These are phyloP conservation scores for Drosophila atripex DNA, from an alignment of 2,888 invertebrate species.

Conservation along the genomic window DNA sequence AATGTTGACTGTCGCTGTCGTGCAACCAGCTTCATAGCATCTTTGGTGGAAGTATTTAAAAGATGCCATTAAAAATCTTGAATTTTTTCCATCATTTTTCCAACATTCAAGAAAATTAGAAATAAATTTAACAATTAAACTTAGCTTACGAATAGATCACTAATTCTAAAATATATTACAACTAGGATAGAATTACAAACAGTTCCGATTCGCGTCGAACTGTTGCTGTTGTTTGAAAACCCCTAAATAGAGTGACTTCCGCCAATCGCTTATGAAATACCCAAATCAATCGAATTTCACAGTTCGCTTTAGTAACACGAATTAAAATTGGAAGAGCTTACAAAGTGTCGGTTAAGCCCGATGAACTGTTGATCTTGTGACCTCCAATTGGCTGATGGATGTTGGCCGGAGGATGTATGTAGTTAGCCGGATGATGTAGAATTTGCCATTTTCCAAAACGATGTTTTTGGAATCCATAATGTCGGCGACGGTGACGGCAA, in stretches of 20 bases:
- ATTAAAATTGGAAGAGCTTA: slow-evolving; percentile 75
- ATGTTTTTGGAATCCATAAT: slow-evolving; percentile 12
- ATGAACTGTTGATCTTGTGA: slow-evolving; percentile 4
- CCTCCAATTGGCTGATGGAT: slow-evolving; percentile 5
- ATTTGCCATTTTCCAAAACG: slow-evolving; percentile 9
- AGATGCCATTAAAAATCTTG: slow-evolving; percentile 27
- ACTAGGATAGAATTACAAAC: slow-evolving; percentile 8
- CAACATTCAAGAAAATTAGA: slow-evolving; percentile 65
- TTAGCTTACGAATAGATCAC: slow-evolving; percentile 29
- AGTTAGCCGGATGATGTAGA: not conserved
- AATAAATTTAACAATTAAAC: slow-evolving; percentile 45
- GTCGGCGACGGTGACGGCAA: not conserved
- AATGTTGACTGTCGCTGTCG: slow-evolving; percentile 18
- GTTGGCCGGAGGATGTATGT: not conserved
- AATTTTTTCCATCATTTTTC: slow-evolving; percentile 46
- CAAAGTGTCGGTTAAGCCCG: slow-evolving; percentile 32
- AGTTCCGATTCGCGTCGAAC: slow-evolving; percentile 13
- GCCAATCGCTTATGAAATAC: slow-evolving; percentile 36
- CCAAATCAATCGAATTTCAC: slow-evolving; percentile 26
- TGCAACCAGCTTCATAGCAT: slow-evolving; percentile 23
- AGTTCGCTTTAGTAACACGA: slow-evolving; percentile 36
- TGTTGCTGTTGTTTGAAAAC: slow-evolving; percentile 12
- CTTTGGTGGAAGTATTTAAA: slow-evolving; percentile 13
- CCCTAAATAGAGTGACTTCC: slow-evolving; percentile 15
- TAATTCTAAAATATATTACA: slow-evolving; percentile 12